Base-by-base conservation (phyloP, 2,797 vertebrate genomes). In the Melanotaenia trifasciata region DNA sequence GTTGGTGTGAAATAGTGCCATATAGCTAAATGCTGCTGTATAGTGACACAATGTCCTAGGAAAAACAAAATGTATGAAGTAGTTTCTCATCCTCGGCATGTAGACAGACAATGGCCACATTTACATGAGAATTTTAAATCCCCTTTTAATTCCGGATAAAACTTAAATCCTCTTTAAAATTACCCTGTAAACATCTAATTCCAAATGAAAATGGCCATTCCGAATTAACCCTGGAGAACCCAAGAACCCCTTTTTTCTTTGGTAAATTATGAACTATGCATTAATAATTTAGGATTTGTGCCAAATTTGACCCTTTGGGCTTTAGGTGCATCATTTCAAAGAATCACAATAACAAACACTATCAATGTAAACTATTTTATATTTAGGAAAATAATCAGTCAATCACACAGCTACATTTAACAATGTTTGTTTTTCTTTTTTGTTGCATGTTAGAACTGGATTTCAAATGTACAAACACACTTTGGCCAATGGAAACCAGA, bases 241-340 rank as follows among this genome's bases (percentile, higher is more conserved):
- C 50, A 24, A 53, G 50, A 22, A 22, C 50, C n/a, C 20, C 24
- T 54, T 12, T 54, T 24, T 54, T 54, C 51, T 54, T 26, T 26
- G 10, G 22, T 26, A 54, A 54, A 54, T 54, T 54, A 54, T 54
- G 24, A 54, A 54, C 51, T 24, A 26, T 54, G 51, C 51, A 54
- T 54, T 54, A 26, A 54, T 26, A 13, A 54, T 54, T 54, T 54
- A 26, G 51, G 22, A 54, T 54, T 54, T 26, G 51, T 22, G 51
- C 24, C 51, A 54, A 26, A 24, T 24, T 53, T 53, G 50, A 53
- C 50, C 22, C 50, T 11, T 53, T 22, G 50, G 50, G 50, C 50
- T 53, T 53, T 53, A 24, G 5, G 50, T 10, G n/a, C 12, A 28
- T 28, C 26, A 53, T 53, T 24, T 53, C 10, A 12, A 24, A 53